Base-by-base conservation (phyloP, 2,113 vertebrate genomes). In the Spea multiplicata region DNA sequence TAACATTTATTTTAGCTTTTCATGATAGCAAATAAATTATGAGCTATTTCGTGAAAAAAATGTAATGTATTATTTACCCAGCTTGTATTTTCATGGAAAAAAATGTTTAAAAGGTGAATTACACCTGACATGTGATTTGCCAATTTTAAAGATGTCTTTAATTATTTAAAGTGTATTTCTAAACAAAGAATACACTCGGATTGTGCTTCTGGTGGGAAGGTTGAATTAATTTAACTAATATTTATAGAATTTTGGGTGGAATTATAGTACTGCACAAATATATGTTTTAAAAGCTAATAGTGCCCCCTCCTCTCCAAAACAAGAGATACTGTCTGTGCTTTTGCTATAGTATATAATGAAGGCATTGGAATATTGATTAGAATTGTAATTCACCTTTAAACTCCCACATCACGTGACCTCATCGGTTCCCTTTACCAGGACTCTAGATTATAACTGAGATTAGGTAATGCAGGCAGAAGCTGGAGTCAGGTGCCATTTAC, bases 381-480 rank as follows among this genome's bases (percentile, higher is more conserved):
- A 8, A 16, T 78, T 64, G n/a, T 78, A 78, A 69, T 83, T 87
- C 83, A 89, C 86, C 87, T 89, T 88, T 85, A 81, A 81, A 83
- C 78, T 83, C 30, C 74, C 47, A 6, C 2, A 44, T 53, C 84
- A 85, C 75, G 71, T 83, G 81, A 84, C 81, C 77, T 5, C 62
- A 55, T 64, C 69, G 75, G 69, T 67, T 57, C 4, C 16, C n/a
- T 50, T 71, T 82, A 78, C 53, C 12, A 17, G 55, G 44, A 46
- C 62, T 64, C 74, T 75, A 83, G 81, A 83, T 82, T 84, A 83
- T 76, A 74, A 80, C 75, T 52, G 50, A 30, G 30, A 71, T 78
- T 77, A 52, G 70, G 66, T 82, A 82, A 73, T 17, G 52, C 12
- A 44, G 6, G 16, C 52, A 71, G 7, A 13, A 16, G 12, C 45